Evolutionary conservation across 2,888 invertebrate species (phyloP), one percentile per base, ranked within the genome.

Genomic region (Sinohyriopsis cumingii): DNA sequence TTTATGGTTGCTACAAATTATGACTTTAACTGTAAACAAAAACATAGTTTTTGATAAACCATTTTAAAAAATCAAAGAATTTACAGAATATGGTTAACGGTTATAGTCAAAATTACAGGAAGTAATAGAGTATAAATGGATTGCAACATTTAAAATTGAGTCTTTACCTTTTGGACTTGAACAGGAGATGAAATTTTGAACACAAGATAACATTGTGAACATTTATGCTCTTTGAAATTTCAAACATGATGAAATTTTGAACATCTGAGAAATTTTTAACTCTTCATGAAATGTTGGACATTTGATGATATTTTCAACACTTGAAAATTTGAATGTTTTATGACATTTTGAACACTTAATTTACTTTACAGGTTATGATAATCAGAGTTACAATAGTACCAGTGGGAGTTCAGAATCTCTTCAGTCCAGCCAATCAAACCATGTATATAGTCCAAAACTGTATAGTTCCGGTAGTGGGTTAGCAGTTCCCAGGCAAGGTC

Each of bases 341-440:
- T 28, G 24, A 22, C 1, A 22, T 22, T 28, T 20, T 57, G 55
- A 20, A 19, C 54, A 25, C 57, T n/a, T 55, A 7, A 19, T 45
- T 12, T 45, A 45, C 15, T 54, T 65, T 70, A 5, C 73, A 85
- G 84, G 82, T 64, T 82, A 82, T 82, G 82, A 82, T 65, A 74
- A 76, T 7, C 82, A 85, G 66, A 78, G 79, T 45, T 79, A 75
- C 56, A 85, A 85, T 67, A 89, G 87, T 69, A 92, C 92, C 73
- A 94, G 94, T 24, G 94, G 95, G 90, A 95, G 95, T 91, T 95
- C 95, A 83, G 96, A 96, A 91, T 96, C 96, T 0, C 94, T 95
- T 63, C 94, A 94, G 77, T 83, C 84, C 18, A 80, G 73, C 62
- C 82, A 83, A 57, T 81, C 82, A 22, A 82, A 80, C 67, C 79